Base-by-base conservation (phyloP, 2,888 invertebrate species). In the Heteropelma amictum region DNA sequence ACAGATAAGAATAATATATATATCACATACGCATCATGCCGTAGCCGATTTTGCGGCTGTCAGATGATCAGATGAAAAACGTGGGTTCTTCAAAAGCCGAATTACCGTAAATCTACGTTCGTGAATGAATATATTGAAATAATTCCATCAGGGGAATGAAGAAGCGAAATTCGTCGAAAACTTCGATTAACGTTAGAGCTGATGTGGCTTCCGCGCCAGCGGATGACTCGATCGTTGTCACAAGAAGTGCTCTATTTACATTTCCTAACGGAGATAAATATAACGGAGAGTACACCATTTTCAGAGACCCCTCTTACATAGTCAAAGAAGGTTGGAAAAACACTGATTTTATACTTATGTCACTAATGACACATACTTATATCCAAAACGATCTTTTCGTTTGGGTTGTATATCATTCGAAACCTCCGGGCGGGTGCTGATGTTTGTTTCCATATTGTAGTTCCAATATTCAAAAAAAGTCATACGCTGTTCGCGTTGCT, bases 261-360 rank as follows among this genome's bases (percentile, higher is more conserved):
- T 91, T 92, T 77, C 84, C 88, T 0, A 93, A 93, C 47, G 92
- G 92, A 0, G 93, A 93, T 77, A 87, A 79, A 1, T 93, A 93
- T 76, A 88, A 90, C 0, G 93, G 93, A 0, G 90, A 85, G 56
- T 93, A 91, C 79, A 91, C 91, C 81, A 90, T 91, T 0, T 91
- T 91, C 84, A 90, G 90, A 77, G 91, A 90, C 77, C 91, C 89
- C 65, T 85, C 81, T 14, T 81, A 79, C 30, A 80, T 90, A 17
- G 89, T 88, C 80, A 91, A 90, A 89, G 88, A 91, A 30, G 92
- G 92, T 63, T 23, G 38, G 5, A 0, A 14, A 7, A 5, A 42
- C 17, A 42, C 21, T 5, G 40, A 19, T 23, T 12, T 7, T 5
- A 38, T 38, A 12, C 12, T n/a, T n/a, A n/a, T n/a, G n/a, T n/a